Conservation (phyloP, 2,113 vertebrate species). For the Dipodomys stephensi region DNA sequence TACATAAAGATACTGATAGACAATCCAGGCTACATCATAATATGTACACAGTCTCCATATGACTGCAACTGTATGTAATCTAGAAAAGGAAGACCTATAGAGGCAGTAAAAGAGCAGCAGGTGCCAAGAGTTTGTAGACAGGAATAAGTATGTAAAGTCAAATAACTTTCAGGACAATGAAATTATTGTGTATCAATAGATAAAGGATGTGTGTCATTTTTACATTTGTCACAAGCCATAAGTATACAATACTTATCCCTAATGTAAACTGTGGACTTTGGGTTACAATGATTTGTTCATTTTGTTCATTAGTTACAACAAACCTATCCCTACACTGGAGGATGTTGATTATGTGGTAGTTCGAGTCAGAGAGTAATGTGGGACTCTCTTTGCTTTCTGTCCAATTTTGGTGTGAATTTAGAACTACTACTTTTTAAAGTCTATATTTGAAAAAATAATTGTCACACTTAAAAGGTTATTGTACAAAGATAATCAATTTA, state of each 20-base stretch:
- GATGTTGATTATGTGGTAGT: background rate
- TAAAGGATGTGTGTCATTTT: background rate
- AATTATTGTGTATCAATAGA: background rate
- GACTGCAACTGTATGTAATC: background rate
- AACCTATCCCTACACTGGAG: background rate
- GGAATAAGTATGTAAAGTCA: background rate
- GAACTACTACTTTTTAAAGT: background rate
- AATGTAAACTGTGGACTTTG: background rate
- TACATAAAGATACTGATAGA: background rate
- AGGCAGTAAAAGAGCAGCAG: background rate
- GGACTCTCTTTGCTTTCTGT: background rate
- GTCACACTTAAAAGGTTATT: background rate
- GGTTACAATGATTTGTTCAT: background rate
- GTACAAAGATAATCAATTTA: constrained; percentile 11
- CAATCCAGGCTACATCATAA: too few species aligned
- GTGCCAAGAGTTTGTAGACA: background rate
- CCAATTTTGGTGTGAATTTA: background rate
- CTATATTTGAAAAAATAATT: background rate
- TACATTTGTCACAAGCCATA: background rate
- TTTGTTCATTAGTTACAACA: background rate
- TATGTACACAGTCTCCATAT: background rate
- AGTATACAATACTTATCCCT: background rate
- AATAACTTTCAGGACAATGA: background rate
- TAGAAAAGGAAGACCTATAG: background rate
- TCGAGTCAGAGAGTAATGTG: too few species aligned